These are phyloP conservation scores for Merops nubicus DNA, from an alignment of 2,113 vertebrate genomes.

Conservation along the genomic window DNA sequence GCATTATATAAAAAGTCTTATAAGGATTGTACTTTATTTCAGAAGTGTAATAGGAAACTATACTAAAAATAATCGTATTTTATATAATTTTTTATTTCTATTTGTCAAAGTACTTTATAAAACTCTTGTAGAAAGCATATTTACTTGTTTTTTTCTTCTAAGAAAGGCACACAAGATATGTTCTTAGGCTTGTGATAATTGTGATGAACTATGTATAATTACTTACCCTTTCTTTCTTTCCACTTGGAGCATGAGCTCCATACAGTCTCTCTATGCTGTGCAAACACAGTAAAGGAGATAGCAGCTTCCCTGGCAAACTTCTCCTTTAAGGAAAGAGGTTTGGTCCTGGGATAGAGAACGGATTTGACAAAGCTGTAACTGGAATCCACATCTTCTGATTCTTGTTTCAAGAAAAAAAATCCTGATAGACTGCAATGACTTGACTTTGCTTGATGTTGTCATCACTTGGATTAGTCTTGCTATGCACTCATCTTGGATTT, in stretches of 20 bases:
- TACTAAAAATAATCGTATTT: not conserved
- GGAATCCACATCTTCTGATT: not conserved
- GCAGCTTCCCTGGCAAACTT: not conserved
- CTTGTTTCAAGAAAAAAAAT: not conserved
- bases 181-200: not conserved
- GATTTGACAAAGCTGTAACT: not conserved
- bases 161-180: not conserved
- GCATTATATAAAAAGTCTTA: not conserved
- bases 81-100: not conserved
- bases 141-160: not conserved
- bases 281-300: not conserved
- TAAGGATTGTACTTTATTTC: not conserved
- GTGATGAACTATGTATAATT: not conserved
- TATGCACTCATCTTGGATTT: not conserved
- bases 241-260: not conserved
- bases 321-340: not conserved
- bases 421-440: not conserved
- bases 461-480: not conserved
- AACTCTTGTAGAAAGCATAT: not conserved
- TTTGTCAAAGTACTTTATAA: not conserved
- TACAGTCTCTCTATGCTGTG: not conserved
- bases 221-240: not conserved
- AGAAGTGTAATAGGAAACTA: not conserved
- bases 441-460: not conserved
- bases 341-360: not conserved